Evolutionary conservation across 2,113 vertebrate genomes (phyloP), one percentile per base, ranked within the genome.

Genomic region (Notiomystis cincta): DNA sequence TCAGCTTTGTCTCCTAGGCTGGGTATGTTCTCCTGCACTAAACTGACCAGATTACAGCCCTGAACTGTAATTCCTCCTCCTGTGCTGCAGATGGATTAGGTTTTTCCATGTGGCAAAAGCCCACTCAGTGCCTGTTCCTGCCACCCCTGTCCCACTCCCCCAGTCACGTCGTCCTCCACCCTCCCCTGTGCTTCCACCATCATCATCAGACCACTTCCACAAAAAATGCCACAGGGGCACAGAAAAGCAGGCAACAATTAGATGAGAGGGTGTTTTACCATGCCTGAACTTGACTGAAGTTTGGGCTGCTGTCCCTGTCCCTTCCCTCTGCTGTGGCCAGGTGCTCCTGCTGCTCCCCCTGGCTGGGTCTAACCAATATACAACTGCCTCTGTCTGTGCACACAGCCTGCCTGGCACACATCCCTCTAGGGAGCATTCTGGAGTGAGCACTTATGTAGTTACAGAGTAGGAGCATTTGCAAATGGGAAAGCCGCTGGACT

Each of bases 321-420:
- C 62, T 61, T 81, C n/a, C 31, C 48, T 53, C 35, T 53, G 12
- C 27, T 80, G 57, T 67, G 38, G 64, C 57, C 16, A 16, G 5
- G 67, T 27, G 23, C 3, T 79, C 23, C 51, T 14, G 5, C 27
- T 75, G 45, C 35, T 70, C 25, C 51, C 40, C 51, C 13, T 20
- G 33, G 45, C 42, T 87, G 51, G 35, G 48, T 35, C 12, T 50
- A 31, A 67, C 38, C 40, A 21, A 21, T 15, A 67, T 12, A 42
- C 10, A 30, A 9, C 31, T n/a, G 28, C 1, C 0, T 27, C 1
- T 76, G 37, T 47, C 37, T 48, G 0, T 66, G 42, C 10, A 30
- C 5, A 35, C 16, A 71, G 38, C 33, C 24, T 57, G 42, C 24
- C 16, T 13, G 47, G 23, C 18, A 13, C 1, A 13, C 15, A 30